phyloP scores from a whole-genome alignment of 2,797 vertebrate species.

The Harpagifer antarcticus region DNA sequence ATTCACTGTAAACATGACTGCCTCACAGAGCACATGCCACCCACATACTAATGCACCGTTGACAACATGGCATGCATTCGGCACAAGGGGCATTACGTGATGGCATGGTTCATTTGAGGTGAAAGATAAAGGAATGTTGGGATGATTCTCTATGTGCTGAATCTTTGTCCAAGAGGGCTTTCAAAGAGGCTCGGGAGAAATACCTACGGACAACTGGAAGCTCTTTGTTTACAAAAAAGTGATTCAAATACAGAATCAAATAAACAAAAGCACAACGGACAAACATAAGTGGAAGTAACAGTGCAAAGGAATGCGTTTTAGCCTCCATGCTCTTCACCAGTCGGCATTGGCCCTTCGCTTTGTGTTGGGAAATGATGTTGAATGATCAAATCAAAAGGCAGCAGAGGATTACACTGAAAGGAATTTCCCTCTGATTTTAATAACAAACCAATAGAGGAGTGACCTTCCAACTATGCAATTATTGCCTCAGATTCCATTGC shows the following conservation, averaged over 20 bases:
- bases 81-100: conserved; percentile 31
- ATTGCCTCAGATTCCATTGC: conserved; percentile 53
- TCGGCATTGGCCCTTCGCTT: conserved; percentile 10
- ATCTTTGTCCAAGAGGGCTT: conserved; percentile 2
- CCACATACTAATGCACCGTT: conserved; percentile 69
- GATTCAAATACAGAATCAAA: conserved; percentile 15
- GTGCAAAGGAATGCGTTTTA: background rate
- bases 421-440: conserved; percentile 39
- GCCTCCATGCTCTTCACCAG: conserved; percentile 23
- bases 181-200: conserved; percentile 3
- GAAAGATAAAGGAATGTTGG: conserved; percentile 35
- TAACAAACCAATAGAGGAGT: conserved; percentile 46
- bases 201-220: background rate
- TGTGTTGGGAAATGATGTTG: conserved; percentile 38
- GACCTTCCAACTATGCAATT: conserved; percentile 67
- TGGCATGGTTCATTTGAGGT: conserved; percentile 46
- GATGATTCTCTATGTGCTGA: background rate
- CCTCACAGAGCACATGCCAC: conserved; percentile 72
- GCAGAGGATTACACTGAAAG: conserved; percentile 58
- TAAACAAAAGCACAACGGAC: conserved; percentile 24
- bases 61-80: conserved; percentile 45
- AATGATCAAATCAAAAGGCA: conserved; percentile 45
- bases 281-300: conserved; percentile 15
- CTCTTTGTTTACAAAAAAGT: conserved; percentile 14
- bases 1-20: conserved; percentile 80